These are phyloP conservation scores for Brachyopa scutellaris DNA, from an alignment of 2,888 invertebrate genomes.

Conservation along the genomic window DNA sequence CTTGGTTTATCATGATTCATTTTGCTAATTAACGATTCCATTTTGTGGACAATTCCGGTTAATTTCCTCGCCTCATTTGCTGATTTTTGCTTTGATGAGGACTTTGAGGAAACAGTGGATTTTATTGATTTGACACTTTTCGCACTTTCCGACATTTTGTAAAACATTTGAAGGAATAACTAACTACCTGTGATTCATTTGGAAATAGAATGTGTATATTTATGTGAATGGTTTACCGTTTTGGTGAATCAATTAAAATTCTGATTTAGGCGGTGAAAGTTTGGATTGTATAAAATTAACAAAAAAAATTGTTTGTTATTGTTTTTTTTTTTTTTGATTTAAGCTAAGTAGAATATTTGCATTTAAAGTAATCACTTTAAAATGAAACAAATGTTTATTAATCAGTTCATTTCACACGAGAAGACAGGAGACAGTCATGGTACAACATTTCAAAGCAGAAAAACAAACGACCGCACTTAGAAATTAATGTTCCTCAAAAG, in stretches of 20 bases:
- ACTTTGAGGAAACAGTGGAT: conserved; percentile 74
- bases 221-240: conserved; percentile 22
- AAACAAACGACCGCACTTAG: too few relatives aligned
- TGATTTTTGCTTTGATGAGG: conserved; percentile 62
- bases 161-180: not conserved
- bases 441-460: too few relatives aligned
- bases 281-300: conserved; percentile 34
- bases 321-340: not conserved
- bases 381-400: too few relatives aligned
- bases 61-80: conserved; percentile 75
- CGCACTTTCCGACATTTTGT: conserved; percentile 79
- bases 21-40: conserved; percentile 79
- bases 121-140: conserved; percentile 68
- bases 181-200: conserved; percentile 8
- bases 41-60: conserved; percentile 79
- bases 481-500: not conserved
- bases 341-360: conserved; percentile 1
- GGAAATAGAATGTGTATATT: conserved; percentile 10
- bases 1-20: conserved; percentile 79
- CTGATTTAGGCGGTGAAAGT: conserved; percentile 41
- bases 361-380: too few relatives aligned
- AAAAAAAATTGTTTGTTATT: conserved; percentile 1
- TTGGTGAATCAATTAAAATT: conserved; percentile 29
- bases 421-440: too few relatives aligned
- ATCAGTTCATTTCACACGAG: too few relatives aligned